Evolutionary conservation across 1,140 invertebrate species (phyloP).

Genomic region (Panulirus ornatus): DNA sequence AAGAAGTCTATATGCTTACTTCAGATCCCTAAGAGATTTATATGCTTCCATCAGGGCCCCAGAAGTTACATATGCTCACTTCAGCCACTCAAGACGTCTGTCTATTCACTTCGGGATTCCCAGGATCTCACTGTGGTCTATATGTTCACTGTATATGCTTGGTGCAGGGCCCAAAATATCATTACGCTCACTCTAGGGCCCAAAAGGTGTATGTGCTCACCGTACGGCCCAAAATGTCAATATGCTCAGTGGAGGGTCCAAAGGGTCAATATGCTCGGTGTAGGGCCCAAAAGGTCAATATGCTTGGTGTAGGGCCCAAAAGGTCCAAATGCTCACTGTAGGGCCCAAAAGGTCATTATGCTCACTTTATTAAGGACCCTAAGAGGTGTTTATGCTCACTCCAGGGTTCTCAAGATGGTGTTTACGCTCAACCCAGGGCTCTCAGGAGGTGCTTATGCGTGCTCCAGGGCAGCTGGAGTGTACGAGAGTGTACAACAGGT

Average conservation of each 20-base stretch:
- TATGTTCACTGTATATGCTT: not conserved
- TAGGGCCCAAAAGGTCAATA: no score
- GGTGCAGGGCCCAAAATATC: not conserved
- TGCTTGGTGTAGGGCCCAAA: no score
- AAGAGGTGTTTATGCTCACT: not conserved
- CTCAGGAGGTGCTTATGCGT: constrained; percentile 38
- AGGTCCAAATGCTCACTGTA: not conserved
- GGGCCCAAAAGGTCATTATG: not conserved
- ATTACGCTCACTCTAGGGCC: not conserved
- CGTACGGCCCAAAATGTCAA: no score
- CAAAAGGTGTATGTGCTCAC: not conserved
- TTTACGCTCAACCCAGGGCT: not conserved
- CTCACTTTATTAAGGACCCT: not conserved
- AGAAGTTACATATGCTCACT: not conserved
- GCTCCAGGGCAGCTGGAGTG: no score
- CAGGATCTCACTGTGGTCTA: not conserved
- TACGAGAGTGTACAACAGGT: no score
- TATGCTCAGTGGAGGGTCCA: no score
- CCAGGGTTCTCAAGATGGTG: no score
- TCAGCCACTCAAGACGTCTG: not conserved
- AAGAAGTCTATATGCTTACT: not conserved
- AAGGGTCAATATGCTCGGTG: no score
- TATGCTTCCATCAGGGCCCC: no score
- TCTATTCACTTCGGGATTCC: not conserved
- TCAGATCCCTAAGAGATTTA: not conserved